phyloP scores from a whole-genome alignment of 2,888 invertebrate species.

The Philereme transversata region DNA sequence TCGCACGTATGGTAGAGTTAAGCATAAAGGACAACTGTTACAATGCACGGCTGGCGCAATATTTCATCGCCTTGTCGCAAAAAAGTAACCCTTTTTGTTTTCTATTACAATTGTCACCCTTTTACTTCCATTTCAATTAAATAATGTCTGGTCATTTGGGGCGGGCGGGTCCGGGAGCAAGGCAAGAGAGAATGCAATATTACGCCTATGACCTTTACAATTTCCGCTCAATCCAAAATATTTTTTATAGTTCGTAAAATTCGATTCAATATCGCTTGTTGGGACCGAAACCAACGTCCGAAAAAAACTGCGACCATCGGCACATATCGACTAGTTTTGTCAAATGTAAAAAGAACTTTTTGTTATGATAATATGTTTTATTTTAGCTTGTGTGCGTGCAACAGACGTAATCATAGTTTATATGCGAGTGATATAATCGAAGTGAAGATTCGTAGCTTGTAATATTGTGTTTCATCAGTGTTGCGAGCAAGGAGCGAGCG shows the following conservation, averaged over 20 bases:
- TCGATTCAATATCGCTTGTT: not conserved
- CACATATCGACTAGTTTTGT: not conserved
- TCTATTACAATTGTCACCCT: conserved; percentile 83
- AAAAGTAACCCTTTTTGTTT: conserved; percentile 79
- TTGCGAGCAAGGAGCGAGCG: conserved; percentile 11
- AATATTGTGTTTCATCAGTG: not conserved
- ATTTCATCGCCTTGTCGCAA: conserved; percentile 77
- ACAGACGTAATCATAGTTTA: too few species aligned
- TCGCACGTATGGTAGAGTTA: conserved; percentile 33
- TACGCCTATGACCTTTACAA: conserved; percentile 4
- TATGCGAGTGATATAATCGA: not conserved
- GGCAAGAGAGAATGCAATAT: conserved; percentile 2
- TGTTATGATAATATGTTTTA: not conserved
- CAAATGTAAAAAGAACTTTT: not conserved
- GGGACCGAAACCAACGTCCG: not conserved
- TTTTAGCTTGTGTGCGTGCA: not conserved
- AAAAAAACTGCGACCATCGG: not conserved
- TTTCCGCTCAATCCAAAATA: conserved; percentile 10
- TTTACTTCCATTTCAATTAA: conserved; percentile 82
- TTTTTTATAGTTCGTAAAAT: not conserved
- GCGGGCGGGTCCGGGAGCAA: conserved; percentile 49
- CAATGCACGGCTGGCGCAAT: conserved; percentile 80
- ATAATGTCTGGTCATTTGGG: conserved; percentile 84
- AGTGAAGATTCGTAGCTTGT: not conserved
- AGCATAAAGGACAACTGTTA: conserved; percentile 76